A percentile compares a stretch with the other conserved stretches of the same genome.
Evolutionary conservation across 2,797 vertebrate species (phyloP).

Genomic region (Lophius americanus): DNA sequence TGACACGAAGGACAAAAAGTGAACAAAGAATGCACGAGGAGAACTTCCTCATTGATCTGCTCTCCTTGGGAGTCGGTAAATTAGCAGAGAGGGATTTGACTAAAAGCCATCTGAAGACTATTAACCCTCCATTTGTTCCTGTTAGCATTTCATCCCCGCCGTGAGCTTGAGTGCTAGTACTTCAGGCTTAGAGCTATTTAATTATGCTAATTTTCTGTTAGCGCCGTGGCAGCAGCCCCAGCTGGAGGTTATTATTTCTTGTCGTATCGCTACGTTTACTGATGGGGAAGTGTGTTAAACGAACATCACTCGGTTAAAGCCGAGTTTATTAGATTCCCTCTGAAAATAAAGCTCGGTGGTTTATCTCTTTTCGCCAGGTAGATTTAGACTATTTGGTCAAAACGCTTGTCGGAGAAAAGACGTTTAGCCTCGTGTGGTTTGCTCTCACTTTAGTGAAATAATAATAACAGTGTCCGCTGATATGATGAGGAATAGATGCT

Average conservation of each 20-base stretch:
- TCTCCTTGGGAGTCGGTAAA: neutral
- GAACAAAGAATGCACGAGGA: neutral
- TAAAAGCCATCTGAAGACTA: neutral
- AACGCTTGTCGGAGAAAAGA: no score
- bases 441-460: no score
- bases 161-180: conserved; percentile 21
- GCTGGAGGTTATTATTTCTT: conserved; percentile 17
- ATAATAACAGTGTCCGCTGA: no score
- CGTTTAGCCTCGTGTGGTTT: no score
- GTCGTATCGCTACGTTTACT: neutral
- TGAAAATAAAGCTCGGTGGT: no score
- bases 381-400: no score
- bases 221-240: conserved; percentile 15
- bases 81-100: neutral
- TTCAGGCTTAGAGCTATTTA: conserved; percentile 39
- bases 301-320: neutral
- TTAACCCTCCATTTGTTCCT: conserved; percentile 9
- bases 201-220: conserved; percentile 47
- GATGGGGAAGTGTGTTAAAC: neutral
- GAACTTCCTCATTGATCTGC: neutral
- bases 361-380: no score
- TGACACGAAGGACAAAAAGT: neutral
- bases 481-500: no score
- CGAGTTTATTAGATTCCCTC: neutral
- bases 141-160: conserved; percentile 15